Evolutionary conservation across 1,140 invertebrate species (phyloP).

Genomic region (Zaprionus gabonicus): DNA sequence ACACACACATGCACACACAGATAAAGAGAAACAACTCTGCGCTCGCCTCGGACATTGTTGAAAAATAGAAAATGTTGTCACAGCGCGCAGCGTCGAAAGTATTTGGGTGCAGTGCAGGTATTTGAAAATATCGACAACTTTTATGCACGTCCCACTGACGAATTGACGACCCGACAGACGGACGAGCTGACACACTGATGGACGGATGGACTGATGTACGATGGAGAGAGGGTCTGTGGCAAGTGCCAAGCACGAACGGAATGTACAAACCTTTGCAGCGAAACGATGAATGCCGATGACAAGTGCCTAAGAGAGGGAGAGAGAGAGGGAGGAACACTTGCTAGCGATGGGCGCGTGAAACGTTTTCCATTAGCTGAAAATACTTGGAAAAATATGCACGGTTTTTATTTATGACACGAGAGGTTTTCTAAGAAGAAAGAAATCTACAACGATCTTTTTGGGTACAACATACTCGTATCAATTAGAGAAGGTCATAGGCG

Average conservation of each 20-base stretch:
- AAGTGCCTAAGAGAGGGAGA: conserved; percentile 1
- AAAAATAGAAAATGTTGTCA: conserved; percentile 63
- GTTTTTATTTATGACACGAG: not conserved
- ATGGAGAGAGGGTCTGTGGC: conserved; percentile 27
- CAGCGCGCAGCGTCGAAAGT: conserved; percentile 36
- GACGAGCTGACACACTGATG: conserved; percentile 10
- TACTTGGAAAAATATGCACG: not conserved
- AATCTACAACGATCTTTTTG: not conserved
- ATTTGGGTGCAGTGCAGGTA: conserved; percentile 59
- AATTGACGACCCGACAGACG: conserved; percentile 21
- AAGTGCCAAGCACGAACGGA: conserved; percentile 33
- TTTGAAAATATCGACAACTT: conserved; percentile 51
- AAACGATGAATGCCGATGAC: conserved; percentile 38
- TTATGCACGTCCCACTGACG: conserved; percentile 27
- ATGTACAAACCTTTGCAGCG: conserved; percentile 24
- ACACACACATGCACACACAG: not conserved
- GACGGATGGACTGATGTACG: conserved; percentile 20
- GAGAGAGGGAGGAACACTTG: conserved; percentile 33
- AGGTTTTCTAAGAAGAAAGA: not conserved
- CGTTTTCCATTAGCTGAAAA: not conserved
- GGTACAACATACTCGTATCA: too few species aligned
- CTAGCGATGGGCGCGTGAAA: conserved; percentile 23
- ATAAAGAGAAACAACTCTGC: conserved; percentile 35
- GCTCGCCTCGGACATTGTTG: conserved; percentile 38
- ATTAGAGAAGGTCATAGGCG: not conserved